Conservation (phyloP, 2,797 vertebrate species). For the Smutsia temminckii region DNA sequence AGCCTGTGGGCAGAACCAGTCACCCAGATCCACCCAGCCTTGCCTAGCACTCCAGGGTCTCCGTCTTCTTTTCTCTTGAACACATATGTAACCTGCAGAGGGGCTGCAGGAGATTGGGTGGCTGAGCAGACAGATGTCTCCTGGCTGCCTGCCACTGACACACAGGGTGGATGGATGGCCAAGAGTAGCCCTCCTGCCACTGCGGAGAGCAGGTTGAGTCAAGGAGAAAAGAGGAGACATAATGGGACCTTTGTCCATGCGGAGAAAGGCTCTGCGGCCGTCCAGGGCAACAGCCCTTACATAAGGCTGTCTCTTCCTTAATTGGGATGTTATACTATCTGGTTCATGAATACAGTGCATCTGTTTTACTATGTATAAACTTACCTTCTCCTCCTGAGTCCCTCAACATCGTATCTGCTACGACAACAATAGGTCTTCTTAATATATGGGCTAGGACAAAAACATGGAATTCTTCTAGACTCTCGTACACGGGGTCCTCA, state of each 20-base stretch:
- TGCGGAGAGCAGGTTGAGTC: rapidly evolving
- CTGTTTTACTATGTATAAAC: not conserved
- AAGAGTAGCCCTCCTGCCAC: not conserved
- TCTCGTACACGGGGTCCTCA: constrained; percentile 93
- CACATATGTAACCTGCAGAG: rapidly evolving
- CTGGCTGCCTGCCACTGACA: not conserved
- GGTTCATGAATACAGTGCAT: not conserved
- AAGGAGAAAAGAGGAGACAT: not conserved
- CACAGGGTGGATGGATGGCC: not conserved
- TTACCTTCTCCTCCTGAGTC: constrained; percentile 90
- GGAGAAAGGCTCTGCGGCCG: no score
- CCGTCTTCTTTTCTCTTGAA: not conserved
- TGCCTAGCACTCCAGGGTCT: no score
- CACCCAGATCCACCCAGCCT: no score
- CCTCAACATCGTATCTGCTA: constrained; percentile 90
- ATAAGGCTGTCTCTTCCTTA: not conserved
- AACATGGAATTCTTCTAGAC: constrained; percentile 90
- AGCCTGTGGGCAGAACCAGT: not conserved
- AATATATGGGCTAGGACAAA: constrained; percentile 90
- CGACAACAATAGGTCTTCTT: constrained; percentile 93
- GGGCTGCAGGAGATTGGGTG: not conserved
- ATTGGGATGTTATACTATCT: rapidly evolving
- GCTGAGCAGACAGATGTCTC: not conserved
- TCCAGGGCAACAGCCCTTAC: not conserved
- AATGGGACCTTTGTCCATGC: not conserved